Percentiles rank a stretch among this genome's conserved stretches.
Evolutionary conservation across 2,797 vertebrate genomes (phyloP).

Genomic region (Gadopsis marmoratus): DNA sequence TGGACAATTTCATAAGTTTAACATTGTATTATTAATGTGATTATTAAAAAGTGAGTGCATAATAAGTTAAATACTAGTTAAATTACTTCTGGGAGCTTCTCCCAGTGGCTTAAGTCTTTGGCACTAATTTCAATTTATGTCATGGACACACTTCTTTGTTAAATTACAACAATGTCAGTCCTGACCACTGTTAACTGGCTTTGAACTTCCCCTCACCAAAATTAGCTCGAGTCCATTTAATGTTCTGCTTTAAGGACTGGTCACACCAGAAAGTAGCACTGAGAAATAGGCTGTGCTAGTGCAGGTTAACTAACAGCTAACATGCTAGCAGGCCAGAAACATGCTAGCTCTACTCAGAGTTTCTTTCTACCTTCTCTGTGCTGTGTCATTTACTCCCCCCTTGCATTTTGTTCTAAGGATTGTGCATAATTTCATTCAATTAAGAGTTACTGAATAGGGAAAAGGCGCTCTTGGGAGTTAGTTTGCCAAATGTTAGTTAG

Average conservation of each 20-base stretch:
- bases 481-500: not conserved
- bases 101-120: not conserved
- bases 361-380: no score
- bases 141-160: not conserved
- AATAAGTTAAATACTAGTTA: not conserved
- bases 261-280: no score
- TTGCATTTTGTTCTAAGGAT: no score
- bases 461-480: not conserved
- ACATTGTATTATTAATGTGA: conserved; percentile 2
- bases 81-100: not conserved
- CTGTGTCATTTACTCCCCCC: no score
- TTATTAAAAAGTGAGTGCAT: conserved; percentile 1
- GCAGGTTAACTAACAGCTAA: no score
- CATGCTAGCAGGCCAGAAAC: no score
- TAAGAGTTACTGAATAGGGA: no score
- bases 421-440: no score
- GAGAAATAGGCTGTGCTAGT: no score
- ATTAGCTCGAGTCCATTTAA: no score
- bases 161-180: not conserved
- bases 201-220: not conserved
- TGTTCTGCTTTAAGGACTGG: no score
- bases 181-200: not conserved
- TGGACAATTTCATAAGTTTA: not conserved
- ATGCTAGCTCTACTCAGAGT: no score
- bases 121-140: not conserved